Evolutionary conservation across 1,140 invertebrate species (phyloP), one percentile per base, ranked within the genome.

Genomic region (Leptinotarsa texana): DNA sequence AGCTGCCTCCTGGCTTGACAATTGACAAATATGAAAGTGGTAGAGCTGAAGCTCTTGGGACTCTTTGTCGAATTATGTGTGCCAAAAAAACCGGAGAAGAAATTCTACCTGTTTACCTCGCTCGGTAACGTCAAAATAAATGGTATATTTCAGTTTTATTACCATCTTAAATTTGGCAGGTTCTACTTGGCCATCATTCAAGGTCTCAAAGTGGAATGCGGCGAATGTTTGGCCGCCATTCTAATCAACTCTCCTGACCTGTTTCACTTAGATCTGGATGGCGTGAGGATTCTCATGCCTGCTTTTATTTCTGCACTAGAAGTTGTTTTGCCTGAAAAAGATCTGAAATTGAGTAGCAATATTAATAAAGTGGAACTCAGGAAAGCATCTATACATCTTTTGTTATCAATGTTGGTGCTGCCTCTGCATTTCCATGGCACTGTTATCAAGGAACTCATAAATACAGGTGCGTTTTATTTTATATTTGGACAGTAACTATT

Each of bases 31-130:
- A 92, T 81, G 92, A 94, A 82, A 90, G 91, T 78, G 98, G 98
- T 3, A 89, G 95, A 79, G 97, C 98, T 0, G 97, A 99, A 87
- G 98, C 98, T 3, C 89, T 99, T 77, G 98, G 96, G 1, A 93
- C 97, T 6, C 86, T 99, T 5, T 98, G 96, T 86, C 89, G 97
- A 81, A 96, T 99, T 80, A 95, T 99, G 82, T 98, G 96, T 85
- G 93, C 97, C 0, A 98, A 98, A 85, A 97, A 97, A 86, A 97
- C 96, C 17, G 94, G 94, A 48, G 98, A 99, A 87, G 93, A 96
- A 82, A 96, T 99, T 76, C 87, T 97, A 18, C 94, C 96, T 3
- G 92, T 96, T 3, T 99, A 99, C 87, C 88, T 99, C 78, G 95
- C 97, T 0, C 89, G 97, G 75, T 78, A 76, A 65, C 33, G 8